Evolutionary conservation across 2,797 vertebrate genomes (phyloP).

Genomic region (Anguilla obscura): DNA sequence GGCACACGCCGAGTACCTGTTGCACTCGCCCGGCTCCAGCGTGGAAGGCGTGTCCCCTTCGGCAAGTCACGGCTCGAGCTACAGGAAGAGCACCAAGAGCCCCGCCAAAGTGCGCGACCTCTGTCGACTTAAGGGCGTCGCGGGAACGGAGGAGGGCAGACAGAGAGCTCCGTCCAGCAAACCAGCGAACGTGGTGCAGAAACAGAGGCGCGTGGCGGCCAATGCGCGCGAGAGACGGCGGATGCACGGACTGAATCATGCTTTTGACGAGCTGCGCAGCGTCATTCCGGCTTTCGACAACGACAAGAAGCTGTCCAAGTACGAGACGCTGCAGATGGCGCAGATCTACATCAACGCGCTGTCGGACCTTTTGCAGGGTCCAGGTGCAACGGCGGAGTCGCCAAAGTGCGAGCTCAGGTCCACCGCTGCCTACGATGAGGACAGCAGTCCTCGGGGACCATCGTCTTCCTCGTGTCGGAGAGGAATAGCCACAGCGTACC

Average conservation of each 20-base stretch:
- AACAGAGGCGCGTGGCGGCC: slow-evolving; percentile 87
- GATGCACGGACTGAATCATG: slow-evolving; percentile 96
- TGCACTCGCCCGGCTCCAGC: slow-evolving; percentile 74
- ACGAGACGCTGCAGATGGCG: slow-evolving; percentile 96
- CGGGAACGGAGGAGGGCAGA: slow-evolving; percentile 60
- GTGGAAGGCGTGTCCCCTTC: slow-evolving; percentile 63
- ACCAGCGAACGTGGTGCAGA: slow-evolving; percentile 78
- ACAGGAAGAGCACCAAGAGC: slow-evolving; percentile 60
- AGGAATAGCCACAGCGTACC: slow-evolving; percentile 58
- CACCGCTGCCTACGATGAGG: slow-evolving; percentile 50
- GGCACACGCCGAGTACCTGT: slow-evolving; percentile 82
- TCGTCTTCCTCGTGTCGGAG: slow-evolving; percentile 56
- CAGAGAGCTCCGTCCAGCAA: slow-evolving; percentile 77
- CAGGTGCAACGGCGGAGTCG: slow-evolving; percentile 56
- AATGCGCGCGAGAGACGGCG: slow-evolving; percentile 91
- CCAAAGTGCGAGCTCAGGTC: slow-evolving; percentile 64
- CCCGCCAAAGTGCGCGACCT: slow-evolving; percentile 71
- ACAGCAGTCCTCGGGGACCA: slow-evolving; percentile 49
- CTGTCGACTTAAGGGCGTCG: slow-evolving; percentile 68
- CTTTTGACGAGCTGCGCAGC: slow-evolving; percentile 93
- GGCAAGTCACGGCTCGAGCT: slow-evolving; percentile 62
- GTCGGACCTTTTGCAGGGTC: slow-evolving; percentile 83
- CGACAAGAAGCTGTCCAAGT: slow-evolving; percentile 97
- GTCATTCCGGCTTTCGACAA: slow-evolving; percentile 96
- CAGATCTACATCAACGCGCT: slow-evolving; percentile 97